These are phyloP conservation scores for Oncorhynchus keta DNA, from an alignment of 2,113 vertebrate genomes.

Conservation along the genomic window DNA sequence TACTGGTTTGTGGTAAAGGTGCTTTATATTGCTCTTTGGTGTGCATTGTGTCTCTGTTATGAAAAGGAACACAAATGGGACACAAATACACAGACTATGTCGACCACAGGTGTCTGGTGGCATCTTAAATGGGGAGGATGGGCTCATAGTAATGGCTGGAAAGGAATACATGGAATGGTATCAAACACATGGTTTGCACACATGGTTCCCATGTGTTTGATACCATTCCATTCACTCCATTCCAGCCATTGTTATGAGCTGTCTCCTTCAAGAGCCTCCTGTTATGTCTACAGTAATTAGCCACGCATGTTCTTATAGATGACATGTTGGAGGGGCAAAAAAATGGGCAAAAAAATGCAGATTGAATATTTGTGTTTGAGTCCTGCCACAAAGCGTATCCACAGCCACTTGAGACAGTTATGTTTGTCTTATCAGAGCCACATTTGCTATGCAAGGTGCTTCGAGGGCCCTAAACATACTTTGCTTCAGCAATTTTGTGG, in stretches of 20 bases:
- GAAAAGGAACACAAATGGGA: constrained; percentile 6
- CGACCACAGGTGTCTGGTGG: no score
- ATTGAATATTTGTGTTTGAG: background rate
- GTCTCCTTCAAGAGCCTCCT: background rate
- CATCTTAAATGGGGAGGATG: no score
- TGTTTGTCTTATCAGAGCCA: no score
- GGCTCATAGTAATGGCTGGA: no score
- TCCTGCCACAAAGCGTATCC: background rate
- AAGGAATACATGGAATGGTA: no score
- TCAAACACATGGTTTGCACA: no score
- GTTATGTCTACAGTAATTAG: background rate
- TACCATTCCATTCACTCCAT: no score
- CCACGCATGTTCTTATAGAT: background rate
- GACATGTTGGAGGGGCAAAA: background rate
- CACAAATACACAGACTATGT: background rate
- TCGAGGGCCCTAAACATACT: background rate
- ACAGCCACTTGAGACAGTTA: background rate
- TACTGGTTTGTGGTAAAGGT: constrained; percentile 34
- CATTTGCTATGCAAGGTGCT: background rate
- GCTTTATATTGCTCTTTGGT: constrained; percentile 25
- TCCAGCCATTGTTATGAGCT: no score
- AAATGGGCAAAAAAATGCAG: background rate
- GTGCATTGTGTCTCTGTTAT: constrained; percentile 25
- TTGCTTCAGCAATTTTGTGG: background rate
- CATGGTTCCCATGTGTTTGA: no score